A percentile compares a stretch with the other conserved stretches of the same genome.
Evolutionary conservation across 2,113 vertebrate species (phyloP).

Genomic region (Talpa occidentalis): DNA sequence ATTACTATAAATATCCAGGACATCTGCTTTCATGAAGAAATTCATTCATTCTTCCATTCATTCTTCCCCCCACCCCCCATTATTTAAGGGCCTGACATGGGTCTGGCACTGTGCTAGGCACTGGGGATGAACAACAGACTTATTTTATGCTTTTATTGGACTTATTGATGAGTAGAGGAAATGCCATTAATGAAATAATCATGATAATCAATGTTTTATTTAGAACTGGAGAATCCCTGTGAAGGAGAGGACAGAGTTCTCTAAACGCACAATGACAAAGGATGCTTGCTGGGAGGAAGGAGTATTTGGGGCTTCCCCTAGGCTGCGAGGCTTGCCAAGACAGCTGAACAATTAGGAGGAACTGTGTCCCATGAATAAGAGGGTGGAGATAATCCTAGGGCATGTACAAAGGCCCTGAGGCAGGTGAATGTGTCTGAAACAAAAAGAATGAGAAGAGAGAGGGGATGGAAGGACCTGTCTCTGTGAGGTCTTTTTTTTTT

Average conservation of each 20-base stretch:
- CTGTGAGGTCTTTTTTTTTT: background rate
- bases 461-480: background rate
- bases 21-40: background rate
- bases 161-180: background rate
- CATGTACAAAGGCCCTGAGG: background rate
- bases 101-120: background rate
- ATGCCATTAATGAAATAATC: background rate
- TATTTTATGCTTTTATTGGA: background rate
- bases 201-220: background rate
- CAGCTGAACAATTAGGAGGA: background rate
- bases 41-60: background rate
- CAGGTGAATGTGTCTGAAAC: background rate
- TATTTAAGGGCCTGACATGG: background rate
- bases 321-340: background rate
- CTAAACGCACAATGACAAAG: background rate
- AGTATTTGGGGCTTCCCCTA: background rate
- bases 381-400: background rate
- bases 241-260: background rate
- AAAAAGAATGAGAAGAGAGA: background rate
- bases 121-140: background rate
- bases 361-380: background rate
- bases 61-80: background rate
- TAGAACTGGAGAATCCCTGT: background rate
- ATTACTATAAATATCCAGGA: background rate
- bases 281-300: background rate